These are phyloP conservation scores for Helicorthomorpha holstii DNA, from an alignment of 1,140 invertebrate genomes.

Conservation along the genomic window DNA sequence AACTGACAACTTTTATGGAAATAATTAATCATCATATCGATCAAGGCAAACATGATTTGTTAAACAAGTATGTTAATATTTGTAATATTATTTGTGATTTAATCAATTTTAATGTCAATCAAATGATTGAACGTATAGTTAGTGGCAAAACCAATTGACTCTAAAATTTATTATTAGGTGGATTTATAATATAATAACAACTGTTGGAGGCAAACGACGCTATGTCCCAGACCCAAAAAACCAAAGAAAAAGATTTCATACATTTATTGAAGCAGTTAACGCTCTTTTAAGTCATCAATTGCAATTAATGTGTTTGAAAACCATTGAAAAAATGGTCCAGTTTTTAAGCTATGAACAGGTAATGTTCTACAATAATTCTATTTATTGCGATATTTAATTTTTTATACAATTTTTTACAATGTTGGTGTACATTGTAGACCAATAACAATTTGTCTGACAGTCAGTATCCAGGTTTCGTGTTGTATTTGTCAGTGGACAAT, in stretches of 20 bases:
- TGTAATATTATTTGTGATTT: background rate
- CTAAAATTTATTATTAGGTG: conserved; percentile 30
- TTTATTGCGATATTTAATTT: too few relatives aligned
- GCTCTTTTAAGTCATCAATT: conserved; percentile 72
- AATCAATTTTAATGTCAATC: background rate
- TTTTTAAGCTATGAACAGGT: conserved; percentile 58
- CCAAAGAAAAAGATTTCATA: conserved; percentile 41
- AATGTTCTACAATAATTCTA: conserved; percentile 24
- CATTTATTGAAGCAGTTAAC: conserved; percentile 68
- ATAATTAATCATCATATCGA: conserved; percentile 33
- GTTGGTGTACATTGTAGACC: too few relatives aligned
- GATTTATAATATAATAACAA: conserved; percentile 39
- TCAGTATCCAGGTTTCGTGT: conserved; percentile 50
- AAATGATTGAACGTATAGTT: too few relatives aligned
- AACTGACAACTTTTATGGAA: conserved; percentile 34
- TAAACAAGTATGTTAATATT: conserved; percentile 25
- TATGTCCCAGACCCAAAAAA: conserved; percentile 50
- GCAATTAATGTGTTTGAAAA: conserved; percentile 57
- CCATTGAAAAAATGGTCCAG: conserved; percentile 55
- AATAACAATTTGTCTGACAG: too few relatives aligned
- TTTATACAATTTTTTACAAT: too few relatives aligned
- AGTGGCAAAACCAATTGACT: too few relatives aligned
- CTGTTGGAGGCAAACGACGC: conserved; percentile 48
- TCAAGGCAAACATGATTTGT: conserved; percentile 29
- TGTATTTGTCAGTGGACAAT: conserved; percentile 47